These are phyloP conservation scores for Aleiodes leptofemur DNA, from an alignment of 2,888 invertebrate genomes.

Conservation along the genomic window DNA sequence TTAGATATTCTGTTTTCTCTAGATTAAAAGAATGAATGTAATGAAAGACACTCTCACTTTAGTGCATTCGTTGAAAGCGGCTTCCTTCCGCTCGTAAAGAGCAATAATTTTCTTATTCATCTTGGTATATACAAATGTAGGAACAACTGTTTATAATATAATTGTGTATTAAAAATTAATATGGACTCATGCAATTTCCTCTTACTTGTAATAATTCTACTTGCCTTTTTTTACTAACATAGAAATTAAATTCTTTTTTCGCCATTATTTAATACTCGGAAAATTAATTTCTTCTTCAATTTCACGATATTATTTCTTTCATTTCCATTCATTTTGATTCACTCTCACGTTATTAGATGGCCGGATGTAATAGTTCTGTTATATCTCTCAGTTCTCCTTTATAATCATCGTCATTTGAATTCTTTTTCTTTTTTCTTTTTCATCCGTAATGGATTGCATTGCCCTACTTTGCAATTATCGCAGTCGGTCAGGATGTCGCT, in stretches of 20 bases:
- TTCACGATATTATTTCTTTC: background rate
- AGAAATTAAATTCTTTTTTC: background rate
- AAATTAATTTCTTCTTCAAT: constrained; percentile 16
- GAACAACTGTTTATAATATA: constrained; percentile 41
- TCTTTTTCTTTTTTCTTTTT: constrained; percentile 38
- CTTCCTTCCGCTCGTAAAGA: constrained; percentile 41
- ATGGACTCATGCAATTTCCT: constrained; percentile 30
- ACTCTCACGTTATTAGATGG: background rate
- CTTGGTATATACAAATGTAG: constrained; percentile 25
- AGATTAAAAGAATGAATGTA: constrained; percentile 1
- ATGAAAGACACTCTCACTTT: constrained; percentile 10
- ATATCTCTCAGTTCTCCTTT: constrained; percentile 8
- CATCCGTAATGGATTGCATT: constrained; percentile 37
- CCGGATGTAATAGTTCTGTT: constrained; percentile 21
- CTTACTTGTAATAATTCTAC: constrained; percentile 7
- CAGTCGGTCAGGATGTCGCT: constrained; percentile 61
- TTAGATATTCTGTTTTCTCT: constrained; percentile 12
- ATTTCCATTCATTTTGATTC: background rate
- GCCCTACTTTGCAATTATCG: constrained; percentile 57
- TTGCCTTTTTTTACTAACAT: constrained; percentile 2
- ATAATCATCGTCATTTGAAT: constrained; percentile 29
- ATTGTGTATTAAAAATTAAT: constrained; percentile 33
- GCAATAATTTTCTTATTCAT: constrained; percentile 34
- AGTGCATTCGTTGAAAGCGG: constrained; percentile 29
- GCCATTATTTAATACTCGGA: constrained; percentile 10